Base-by-base conservation (phyloP, 2,888 invertebrate species). In the Lycocerus yunnanus region DNA sequence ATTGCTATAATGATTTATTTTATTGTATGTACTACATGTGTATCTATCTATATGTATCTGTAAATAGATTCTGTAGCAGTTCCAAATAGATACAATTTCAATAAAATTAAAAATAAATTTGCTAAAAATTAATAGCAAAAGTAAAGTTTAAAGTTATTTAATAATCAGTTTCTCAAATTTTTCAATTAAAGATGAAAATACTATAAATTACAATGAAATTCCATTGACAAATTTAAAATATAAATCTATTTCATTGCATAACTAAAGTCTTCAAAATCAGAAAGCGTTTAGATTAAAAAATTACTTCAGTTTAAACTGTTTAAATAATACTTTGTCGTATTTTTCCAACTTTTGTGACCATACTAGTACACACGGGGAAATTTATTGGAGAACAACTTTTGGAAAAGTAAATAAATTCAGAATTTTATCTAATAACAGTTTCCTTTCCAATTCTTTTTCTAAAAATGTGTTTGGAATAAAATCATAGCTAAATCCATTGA, bases 401-500 rank as follows among this genome's bases (percentile, higher is more conserved):
- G 2, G 66, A 66, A 66, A 66, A 66, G 66, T 66, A 24, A 66
- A n/a, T n/a, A 65, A 9, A n/a, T 43, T n/a, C n/a, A n/a, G n/a
- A n/a, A n/a, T n/a, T n/a, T n/a, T n/a, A n/a, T n/a, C n/a, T n/a
- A n/a, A n/a, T 71, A 4, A 78, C 79, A 3, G 89, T 92, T 77
- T 89, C 90, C 76, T 85, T 91, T 15, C 85, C 86, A 1, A 86
- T 86, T 79, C 86, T 86, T 3, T 85, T 85, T 4, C 84, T 86
- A 0, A 86, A 86, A 4, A 85, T 92, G 14, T 92, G 92, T 80
- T 89, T 91, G 13, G 92, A 92, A 85, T 92, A 91, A 0, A 92
- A 92, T 81, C n/a, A n/a, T n/a, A n/a, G 87, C 91, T n/a, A 0
- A 87, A 89, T 79, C 90, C 71, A 10, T 15, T 24, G n/a, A 24